Conservation (phyloP, 2,113 vertebrate genomes). For the Damaliscus lunatus region DNA sequence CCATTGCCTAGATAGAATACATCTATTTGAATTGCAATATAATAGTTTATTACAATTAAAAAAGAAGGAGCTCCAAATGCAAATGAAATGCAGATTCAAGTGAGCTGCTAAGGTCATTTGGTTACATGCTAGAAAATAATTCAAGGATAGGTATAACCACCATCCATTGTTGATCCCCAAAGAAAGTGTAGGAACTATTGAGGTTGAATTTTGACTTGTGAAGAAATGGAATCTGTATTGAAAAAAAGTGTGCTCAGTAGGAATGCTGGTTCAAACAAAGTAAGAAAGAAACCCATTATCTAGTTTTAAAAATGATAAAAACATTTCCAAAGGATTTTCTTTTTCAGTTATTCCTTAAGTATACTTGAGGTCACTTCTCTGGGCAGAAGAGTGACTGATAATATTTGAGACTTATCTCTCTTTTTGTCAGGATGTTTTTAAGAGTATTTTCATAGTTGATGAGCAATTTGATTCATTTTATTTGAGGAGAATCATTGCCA, state of each 20-base stretch:
- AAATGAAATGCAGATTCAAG: constrained; percentile 63
- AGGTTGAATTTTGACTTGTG: constrained; percentile 46
- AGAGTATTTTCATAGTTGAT: constrained; percentile 31
- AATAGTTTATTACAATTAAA: constrained; percentile 71
- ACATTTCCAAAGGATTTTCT: constrained; percentile 9
- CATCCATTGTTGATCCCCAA: not conserved
- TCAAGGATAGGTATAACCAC: not conserved
- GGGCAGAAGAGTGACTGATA: not conserved
- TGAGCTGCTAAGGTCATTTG: constrained; percentile 68
- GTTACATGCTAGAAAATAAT: constrained; percentile 62
- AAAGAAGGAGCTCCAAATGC: constrained; percentile 63
- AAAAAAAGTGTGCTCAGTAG: not conserved
- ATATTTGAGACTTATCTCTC: not conserved
- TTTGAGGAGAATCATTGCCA: not conserved
- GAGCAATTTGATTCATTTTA: constrained; percentile 55
- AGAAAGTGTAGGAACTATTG: not conserved
- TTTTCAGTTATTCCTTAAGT: not conserved
- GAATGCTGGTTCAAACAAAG: not conserved
- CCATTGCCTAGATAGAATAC: constrained; percentile 44
- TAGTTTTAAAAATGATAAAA: not conserved
- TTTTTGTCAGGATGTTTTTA: not conserved
- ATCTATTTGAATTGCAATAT: constrained; percentile 55
- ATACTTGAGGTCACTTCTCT: not conserved
- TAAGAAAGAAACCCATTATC: not conserved
- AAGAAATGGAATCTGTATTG: not conserved